Base-by-base conservation (phyloP, 2,113 vertebrate genomes). In the Porphyrio hochstetteri region DNA sequence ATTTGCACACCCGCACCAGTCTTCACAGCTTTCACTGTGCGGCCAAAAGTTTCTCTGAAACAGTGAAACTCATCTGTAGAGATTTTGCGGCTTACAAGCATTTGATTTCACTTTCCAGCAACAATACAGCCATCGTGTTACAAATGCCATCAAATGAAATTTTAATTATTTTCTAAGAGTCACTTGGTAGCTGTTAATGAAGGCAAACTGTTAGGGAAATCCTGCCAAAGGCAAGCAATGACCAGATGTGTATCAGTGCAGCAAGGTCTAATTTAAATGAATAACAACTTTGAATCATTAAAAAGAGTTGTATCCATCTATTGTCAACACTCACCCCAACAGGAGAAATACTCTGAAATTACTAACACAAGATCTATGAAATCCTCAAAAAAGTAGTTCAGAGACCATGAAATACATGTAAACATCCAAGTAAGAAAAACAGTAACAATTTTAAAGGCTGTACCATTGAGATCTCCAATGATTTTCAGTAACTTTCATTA, bases 31-130 rank as follows among this genome's bases (percentile, higher is more conserved):
- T 90, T 84, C 83, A 68, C 72, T 84, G 36, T 25, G 57, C 7
- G 5, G 64, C 77, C 53, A 82, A 17, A 0, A 68, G 31, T 67
- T 95, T 89, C 85, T 80, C 72, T 65, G 50, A 85, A 87, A 91
- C 36, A 74, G 13, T 29, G 48, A 78, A 86, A 74, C 44, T 93
- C 83, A 84, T 65, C 69, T 93, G 55, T 46, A 77, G 83, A 94
- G 40, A 29, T 87, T 68, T 6, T 82, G 86, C 1, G 16, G 63
- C 74, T 92, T 86, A 84, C n/a, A 84, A 87, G n/a, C 70, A 87
- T 84, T 92, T 87, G 80, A 94, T 96, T 96, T 96, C 67, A 85
- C 57, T 95, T 94, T 82, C 56, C 67, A 68, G 67, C 50, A 89
- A 91, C 67, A 86, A 82, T 75, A 60, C 24, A 29, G 36, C n/a